A percentile compares a stretch with the other conserved stretches of the same genome.
Conservation (phyloP, 2,888 invertebrate species). For the Parapristionchus giblindavisi region DNA sequence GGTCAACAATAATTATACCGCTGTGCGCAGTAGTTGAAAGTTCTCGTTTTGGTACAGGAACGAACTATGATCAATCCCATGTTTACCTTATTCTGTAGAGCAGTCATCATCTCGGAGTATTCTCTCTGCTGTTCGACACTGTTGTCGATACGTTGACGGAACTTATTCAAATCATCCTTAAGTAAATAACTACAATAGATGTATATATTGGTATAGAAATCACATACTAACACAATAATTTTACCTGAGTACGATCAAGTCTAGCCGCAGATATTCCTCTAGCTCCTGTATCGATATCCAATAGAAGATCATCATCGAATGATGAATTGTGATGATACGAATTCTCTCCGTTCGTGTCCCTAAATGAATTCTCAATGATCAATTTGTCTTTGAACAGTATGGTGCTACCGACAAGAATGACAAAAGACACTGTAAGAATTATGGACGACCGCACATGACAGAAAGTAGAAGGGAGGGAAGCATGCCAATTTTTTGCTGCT, state of each 20-base stretch:
- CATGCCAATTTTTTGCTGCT: no score
- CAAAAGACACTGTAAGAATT: no score
- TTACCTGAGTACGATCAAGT: conserved; percentile 63
- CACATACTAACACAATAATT: neutral
- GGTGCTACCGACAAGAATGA: no score
- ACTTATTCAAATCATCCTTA: conserved; percentile 67
- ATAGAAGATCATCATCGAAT: conserved; percentile 63
- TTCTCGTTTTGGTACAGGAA: no score
- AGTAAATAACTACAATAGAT: no score
- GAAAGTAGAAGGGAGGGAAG: no score
- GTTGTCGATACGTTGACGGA: conserved; percentile 66
- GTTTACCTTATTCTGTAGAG: conserved; percentile 65
- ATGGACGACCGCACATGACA: no score
- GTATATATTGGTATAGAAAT: neutral
- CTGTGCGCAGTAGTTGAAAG: no score
- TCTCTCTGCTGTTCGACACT: conserved; percentile 68
- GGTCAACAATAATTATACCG: no score
- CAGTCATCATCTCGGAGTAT: conserved; percentile 67
- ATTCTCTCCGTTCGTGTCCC: conserved; percentile 68
- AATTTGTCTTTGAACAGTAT: no score
- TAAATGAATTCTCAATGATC: no score
- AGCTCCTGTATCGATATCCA: conserved; percentile 52
- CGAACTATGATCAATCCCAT: no score
- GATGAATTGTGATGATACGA: conserved; percentile 63
- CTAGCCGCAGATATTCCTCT: conserved; percentile 57